Evolutionary conservation across 2,113 vertebrate species (phyloP), one percentile per base, ranked within the genome.

Genomic region (Lepisosteus osseus): DNA sequence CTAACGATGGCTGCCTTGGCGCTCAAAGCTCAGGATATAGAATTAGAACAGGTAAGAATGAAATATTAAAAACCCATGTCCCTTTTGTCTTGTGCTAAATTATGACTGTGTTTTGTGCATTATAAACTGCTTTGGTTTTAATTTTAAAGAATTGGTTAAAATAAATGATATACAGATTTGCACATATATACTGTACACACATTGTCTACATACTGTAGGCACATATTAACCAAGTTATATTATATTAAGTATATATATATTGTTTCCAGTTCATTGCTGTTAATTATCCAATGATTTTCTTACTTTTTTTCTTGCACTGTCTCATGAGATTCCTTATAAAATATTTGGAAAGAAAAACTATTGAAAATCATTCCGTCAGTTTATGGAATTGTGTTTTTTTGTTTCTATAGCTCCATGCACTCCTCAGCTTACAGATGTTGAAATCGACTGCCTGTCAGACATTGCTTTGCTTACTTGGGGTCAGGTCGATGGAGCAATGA

Each of bases 371-470:
- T 29, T 29, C 29, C 29, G 29, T 29, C 29, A 29, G 29, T 29
- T 29, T 44, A 29, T 6, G 15, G 55, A 4, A 44, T 61, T 6
- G 7, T 45, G n/a, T 47, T 41, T 42, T 15, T 73, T 42, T 72
- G 61, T 73, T 43, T 69, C 51, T 68, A 40, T 72, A 92, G 92
- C 78, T 56, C 91, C 91, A 3, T 93, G 92, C 15, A 44, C 76
- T 5, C 88, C 92, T 29, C 51, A 40, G 12, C 70, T 91, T 55
- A 61, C 74, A 0, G 74, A 72, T 0, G 88, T 90, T 51, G 84
- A 91, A 68, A 80, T 91, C 3, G 89, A 91, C 79, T 94, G 92
- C 72, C 72, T 86, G 15, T 78, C 80, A 0, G 89, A 89, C 72
- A 85, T 86, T 0, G 85, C 86, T 59, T 86, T 83, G 82, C 78